Conservation (phyloP, 2,888 invertebrate genomes). For the Tetragonisca angustula region DNA sequence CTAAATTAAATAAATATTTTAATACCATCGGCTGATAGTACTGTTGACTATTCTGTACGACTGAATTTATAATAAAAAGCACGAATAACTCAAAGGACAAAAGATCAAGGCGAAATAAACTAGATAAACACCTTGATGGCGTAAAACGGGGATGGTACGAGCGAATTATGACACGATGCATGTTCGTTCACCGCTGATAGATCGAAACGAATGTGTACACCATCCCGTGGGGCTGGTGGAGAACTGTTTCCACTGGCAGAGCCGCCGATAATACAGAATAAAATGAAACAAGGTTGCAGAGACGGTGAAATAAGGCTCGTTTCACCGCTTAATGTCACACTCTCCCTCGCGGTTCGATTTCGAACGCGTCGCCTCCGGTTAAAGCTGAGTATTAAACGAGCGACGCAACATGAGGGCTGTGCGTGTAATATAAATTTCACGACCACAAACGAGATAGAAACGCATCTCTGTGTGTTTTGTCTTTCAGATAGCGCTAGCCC, state of each 20-base stretch:
- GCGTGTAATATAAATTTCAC: slow-evolving; percentile 27
- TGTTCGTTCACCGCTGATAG: neutral
- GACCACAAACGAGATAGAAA: neutral
- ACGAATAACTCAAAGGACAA: neutral
- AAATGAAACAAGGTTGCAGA: neutral
- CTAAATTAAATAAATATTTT: too few relatives aligned
- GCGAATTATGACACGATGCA: neutral
- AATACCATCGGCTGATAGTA: too few relatives aligned
- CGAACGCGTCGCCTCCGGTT: neutral
- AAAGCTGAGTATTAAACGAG: slow-evolving; percentile 49
- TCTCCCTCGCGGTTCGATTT: slow-evolving; percentile 15
- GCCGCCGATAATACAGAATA: slow-evolving; percentile 35
- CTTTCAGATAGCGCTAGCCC: slow-evolving; percentile 86
- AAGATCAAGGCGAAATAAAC: neutral
- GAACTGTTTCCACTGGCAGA: slow-evolving; percentile 2
- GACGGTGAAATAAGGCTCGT: slow-evolving; percentile 10
- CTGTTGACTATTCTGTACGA: too few relatives aligned
- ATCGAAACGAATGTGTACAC: slow-evolving; percentile 13
- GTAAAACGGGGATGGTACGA: neutral
- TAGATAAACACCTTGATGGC: neutral
- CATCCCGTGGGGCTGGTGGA: slow-evolving; percentile 6
- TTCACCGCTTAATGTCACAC: slow-evolving; percentile 28
- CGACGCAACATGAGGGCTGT: neutral
- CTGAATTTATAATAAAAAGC: neutral
- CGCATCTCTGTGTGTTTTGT: slow-evolving; percentile 10